phyloP scores from a whole-genome alignment of 2,888 invertebrate genomes.

The Cordilura impudica region DNA sequence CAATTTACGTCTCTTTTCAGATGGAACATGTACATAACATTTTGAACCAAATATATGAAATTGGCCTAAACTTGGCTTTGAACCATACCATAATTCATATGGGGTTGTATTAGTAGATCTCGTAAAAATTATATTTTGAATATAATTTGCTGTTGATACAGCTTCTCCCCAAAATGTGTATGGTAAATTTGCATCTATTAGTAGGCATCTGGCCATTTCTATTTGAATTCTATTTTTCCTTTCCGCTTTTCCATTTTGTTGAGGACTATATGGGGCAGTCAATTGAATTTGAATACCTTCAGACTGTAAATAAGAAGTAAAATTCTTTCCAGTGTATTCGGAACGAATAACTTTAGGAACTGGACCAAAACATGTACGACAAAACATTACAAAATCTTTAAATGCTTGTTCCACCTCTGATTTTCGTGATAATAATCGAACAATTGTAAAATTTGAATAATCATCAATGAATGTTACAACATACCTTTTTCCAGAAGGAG shows the following conservation, averaged over 20 bases:
- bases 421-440: no score
- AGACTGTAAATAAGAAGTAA: slow-evolving; percentile 19
- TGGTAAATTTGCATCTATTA: no score
- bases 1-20: no score
- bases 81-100: slow-evolving; percentile 23
- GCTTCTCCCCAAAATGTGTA: slow-evolving; percentile 51
- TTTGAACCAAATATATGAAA: no score
- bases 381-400: no score
- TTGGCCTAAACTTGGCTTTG: slow-evolving; percentile 50
- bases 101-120: slow-evolving; percentile 54
- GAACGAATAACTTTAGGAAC: no score
- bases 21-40: no score
- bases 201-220: slow-evolving; percentile 49
- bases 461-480: slow-evolving; percentile 38
- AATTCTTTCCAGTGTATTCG: slow-evolving; percentile 6
- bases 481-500: no score
- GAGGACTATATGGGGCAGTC: slow-evolving; percentile 45
- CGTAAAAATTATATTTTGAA: slow-evolving; percentile 19
- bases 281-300: slow-evolving; percentile 36
- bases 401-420: no score
- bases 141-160: slow-evolving; percentile 17
- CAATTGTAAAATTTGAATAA: no score
- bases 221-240: slow-evolving; percentile 49
- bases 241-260: slow-evolving; percentile 57
- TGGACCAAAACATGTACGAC: no score